Conservation (phyloP, 1,140 invertebrate species). For the Ylistrum balloti region DNA sequence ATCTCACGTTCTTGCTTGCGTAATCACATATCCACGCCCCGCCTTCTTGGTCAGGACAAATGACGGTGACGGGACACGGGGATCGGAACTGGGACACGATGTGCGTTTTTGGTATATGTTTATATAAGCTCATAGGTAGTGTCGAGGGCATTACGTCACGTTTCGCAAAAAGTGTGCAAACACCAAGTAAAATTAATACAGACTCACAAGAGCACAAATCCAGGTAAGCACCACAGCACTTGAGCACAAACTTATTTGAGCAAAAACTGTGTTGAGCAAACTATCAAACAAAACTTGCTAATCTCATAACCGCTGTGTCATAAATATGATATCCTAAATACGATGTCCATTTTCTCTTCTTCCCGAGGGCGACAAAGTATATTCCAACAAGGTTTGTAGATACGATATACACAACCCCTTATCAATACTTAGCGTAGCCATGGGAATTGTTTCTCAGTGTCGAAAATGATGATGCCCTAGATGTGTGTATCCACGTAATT, state of each 20-base stretch:
- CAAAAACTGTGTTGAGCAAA: neutral
- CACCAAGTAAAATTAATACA: neutral
- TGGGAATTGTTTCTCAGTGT: neutral
- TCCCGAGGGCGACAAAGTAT: neutral
- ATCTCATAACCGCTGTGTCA: no score
- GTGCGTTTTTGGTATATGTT: neutral
- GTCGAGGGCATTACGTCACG: neutral
- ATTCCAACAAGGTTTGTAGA: neutral
- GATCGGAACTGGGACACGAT: neutral
- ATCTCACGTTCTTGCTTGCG: neutral
- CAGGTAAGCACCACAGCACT: neutral
- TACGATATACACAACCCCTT: neutral
- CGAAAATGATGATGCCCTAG: neutral
- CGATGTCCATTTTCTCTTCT: neutral
- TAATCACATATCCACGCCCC: constrained; percentile 1
- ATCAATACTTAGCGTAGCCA: neutral
- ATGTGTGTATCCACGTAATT: neutral
- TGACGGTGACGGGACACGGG: neutral
- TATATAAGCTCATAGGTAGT: neutral
- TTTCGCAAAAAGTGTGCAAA: neutral
- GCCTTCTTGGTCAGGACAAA: neutral
- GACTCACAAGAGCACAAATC: neutral
- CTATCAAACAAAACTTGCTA: neutral
- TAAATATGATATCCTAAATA: no score
- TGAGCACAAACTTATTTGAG: no score